Evolutionary conservation across 2,113 vertebrate genomes (phyloP).

Genomic region (Eretmochelys imbricata): DNA sequence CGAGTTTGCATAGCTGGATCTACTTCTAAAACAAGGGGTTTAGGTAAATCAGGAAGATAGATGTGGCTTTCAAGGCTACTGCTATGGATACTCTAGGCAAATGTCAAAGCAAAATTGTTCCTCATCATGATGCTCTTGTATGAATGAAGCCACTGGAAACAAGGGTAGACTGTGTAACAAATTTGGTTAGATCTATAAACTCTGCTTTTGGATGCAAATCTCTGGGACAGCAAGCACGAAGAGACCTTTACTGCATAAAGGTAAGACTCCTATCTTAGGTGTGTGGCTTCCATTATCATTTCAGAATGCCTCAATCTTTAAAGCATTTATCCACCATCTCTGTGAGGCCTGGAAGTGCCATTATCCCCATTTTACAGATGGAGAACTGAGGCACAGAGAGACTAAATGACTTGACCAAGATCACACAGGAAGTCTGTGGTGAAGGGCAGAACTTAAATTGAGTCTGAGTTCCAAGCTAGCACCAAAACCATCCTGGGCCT

Average conservation of each 20-base stretch:
- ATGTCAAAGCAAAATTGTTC: neutral
- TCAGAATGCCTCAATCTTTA: neutral
- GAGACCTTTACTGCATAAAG: neutral
- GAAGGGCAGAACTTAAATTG: neutral
- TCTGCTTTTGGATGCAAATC: neutral
- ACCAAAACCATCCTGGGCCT: neutral
- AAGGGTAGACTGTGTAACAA: neutral
- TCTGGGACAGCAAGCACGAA: neutral
- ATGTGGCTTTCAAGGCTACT: neutral
- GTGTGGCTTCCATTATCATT: neutral
- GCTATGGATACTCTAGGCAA: neutral
- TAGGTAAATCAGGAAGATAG: neutral
- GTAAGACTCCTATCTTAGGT: neutral
- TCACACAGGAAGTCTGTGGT: neutral
- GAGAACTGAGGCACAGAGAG: neutral
- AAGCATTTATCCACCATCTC: neutral
- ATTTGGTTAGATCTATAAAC: neutral
- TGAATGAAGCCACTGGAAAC: neutral
- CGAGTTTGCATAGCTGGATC: neutral
- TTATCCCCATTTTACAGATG: neutral
- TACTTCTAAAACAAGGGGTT: neutral
- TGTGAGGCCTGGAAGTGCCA: neutral
- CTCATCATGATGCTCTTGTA: neutral
- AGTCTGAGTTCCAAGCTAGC: neutral
- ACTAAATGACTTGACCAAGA: neutral